Base-by-base conservation (phyloP, 2,797 vertebrate species). In the Amphiprion clarkii region DNA sequence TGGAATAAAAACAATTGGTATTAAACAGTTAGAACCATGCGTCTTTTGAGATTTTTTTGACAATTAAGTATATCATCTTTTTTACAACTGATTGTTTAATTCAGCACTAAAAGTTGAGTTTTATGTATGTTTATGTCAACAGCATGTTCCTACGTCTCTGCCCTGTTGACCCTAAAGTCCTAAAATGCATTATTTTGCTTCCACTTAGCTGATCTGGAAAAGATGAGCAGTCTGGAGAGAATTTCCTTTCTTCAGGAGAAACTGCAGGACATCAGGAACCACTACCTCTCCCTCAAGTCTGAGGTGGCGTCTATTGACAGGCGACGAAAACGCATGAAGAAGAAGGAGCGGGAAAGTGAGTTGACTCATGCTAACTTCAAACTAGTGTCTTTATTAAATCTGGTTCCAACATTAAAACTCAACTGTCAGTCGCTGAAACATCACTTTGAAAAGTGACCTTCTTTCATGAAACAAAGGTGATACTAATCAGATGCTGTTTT, bases 281-380 rank as follows among this genome's bases (percentile, higher is more conserved):
- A 96, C 92, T 96, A 96, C 90, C 94, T 96, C 89, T 95, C 94
- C 40, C 94, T 96, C 46, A 96, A 96, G 82, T 96, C 95, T 7
- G 96, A 96, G 90, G 96, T 96, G 83, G 96, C 96, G 27, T 96
- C 95, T 42, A 96, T 96, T 4, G 95, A 96, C 92, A 76, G 95
- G 42, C 88, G 95, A 75, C 91, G 95, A 56, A 96, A 96, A 78
- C 95, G 95, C 85, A 94, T 96, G 91, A 96, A 95, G 88, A 96
- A 96, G 84, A 96, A 96, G 65, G 96, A 96, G 74, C 85, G 94
- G 9, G 95, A 96, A 92, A 96, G 96, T 96, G 79, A 94, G 95
- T 92, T 61, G 1, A 4, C 39, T 39, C 11, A 39, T 2, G 36
- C 14, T 23, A 3, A 57, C 21, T 17, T 31, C 4, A 23, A 36